A percentile compares a stretch with the other conserved stretches of the same genome.
Evolutionary conservation across 1,140 invertebrate species (phyloP).

Genomic region (Diprion similis): DNA sequence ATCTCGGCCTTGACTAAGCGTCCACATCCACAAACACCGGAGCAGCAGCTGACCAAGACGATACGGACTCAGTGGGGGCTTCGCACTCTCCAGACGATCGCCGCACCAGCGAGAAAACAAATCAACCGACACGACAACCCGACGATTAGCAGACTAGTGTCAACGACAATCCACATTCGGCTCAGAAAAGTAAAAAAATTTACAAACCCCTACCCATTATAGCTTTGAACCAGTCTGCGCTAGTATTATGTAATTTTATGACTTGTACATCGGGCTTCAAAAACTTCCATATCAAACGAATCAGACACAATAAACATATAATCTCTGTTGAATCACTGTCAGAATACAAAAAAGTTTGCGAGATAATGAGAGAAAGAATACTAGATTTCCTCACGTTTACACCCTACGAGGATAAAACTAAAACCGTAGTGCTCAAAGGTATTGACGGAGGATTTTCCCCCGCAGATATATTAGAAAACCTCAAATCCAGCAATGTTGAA

Average conservation of each 20-base stretch:
- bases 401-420: constrained; percentile 11
- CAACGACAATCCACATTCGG: too few species aligned
- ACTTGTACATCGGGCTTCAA: background rate
- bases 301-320: too few species aligned
- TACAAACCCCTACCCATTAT: constrained; percentile 10
- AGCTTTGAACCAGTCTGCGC: background rate
- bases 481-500: background rate
- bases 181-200: background rate
- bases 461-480: too few species aligned
- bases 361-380: background rate
- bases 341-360: constrained; percentile 9
- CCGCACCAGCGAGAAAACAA: background rate
- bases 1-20: too few species aligned
- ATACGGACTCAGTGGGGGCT: too few species aligned
- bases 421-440: constrained; percentile 11
- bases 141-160: background rate
- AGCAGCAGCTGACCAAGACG: too few species aligned
- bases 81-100: too few species aligned
- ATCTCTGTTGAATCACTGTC: background rate
- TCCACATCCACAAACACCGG: too few species aligned
- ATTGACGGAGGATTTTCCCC: constrained; percentile 10
- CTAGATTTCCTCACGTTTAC: constrained; percentile 12
- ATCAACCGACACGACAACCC: background rate
- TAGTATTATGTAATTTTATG: too few species aligned
- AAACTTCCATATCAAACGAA: too few species aligned